A percentile compares a stretch with the other conserved stretches of the same genome.
Evolutionary conservation across 2,113 vertebrate species (phyloP).

Genomic region (Fregata magnificens): DNA sequence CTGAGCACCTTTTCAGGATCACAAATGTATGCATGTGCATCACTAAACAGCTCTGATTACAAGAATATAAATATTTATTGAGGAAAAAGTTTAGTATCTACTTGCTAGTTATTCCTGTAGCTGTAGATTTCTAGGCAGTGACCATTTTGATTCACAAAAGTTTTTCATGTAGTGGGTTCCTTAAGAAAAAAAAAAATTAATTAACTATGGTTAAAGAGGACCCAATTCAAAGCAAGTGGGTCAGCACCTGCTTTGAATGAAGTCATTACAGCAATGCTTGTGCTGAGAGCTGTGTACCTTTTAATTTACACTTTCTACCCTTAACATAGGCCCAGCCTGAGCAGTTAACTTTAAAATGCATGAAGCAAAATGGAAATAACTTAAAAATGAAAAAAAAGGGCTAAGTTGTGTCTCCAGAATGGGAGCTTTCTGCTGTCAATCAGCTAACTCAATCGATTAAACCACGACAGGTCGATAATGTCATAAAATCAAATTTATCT

Average conservation of each 20-base stretch:
- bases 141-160: slow-evolving; percentile 46
- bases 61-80: background rate
- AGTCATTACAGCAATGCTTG: background rate
- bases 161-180: slow-evolving; percentile 34
- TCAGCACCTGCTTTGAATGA: slow-evolving; percentile 27
- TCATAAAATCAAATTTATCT: background rate
- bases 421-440: background rate
- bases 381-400: background rate
- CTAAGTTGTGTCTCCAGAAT: background rate
- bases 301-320: background rate
- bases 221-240: slow-evolving; percentile 31
- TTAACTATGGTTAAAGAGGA: slow-evolving; percentile 39
- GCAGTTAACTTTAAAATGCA: background rate
- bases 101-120: slow-evolving; percentile 22
- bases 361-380: background rate
- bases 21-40: background rate
- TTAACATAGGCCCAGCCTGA: background rate
- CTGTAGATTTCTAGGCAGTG: slow-evolving; percentile 17
- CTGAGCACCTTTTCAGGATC: background rate
- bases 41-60: background rate
- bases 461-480: background rate
- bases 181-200: slow-evolving; percentile 61
- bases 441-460: background rate
- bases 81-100: background rate
- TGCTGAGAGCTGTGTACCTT: background rate